A percentile compares a stretch with the other conserved stretches of the same genome.
Conservation (phyloP, 2,888 invertebrate species). For the Opisthograptis luteolata region DNA sequence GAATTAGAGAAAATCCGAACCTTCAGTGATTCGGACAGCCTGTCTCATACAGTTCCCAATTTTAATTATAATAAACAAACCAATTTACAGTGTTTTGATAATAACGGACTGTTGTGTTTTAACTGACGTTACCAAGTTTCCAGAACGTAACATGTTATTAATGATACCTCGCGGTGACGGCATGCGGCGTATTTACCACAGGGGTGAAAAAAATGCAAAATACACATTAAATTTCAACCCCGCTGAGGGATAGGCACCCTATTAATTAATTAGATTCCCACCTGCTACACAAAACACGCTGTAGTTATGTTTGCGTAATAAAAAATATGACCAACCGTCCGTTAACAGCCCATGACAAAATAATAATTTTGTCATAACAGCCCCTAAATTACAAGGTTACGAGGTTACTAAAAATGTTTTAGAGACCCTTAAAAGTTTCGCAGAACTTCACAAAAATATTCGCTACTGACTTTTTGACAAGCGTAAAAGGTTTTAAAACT, state of each 20-base stretch:
- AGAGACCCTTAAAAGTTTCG: conserved; percentile 14
- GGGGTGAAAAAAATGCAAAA: conserved; percentile 75
- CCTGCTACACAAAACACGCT: conserved; percentile 67
- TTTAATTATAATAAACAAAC: conserved; percentile 3
- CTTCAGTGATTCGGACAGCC: not conserved
- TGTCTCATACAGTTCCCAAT: conserved; percentile 1
- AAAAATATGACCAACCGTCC: conserved; percentile 35
- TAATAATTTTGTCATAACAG: conserved; percentile 32
- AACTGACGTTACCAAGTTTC: conserved; percentile 35
- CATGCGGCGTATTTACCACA: conserved; percentile 54
- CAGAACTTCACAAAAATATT: conserved; percentile 17
- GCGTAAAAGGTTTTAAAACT: conserved; percentile 25
- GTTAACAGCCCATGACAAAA: conserved; percentile 36
- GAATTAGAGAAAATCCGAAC: conserved; percentile 3
- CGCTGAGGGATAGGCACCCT: conserved; percentile 55
- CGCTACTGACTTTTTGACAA: conserved; percentile 23
- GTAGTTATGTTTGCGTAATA: conserved; percentile 54
- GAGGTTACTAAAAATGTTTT: conserved; percentile 26
- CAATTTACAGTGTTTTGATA: conserved; percentile 16
- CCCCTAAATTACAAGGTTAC: conserved; percentile 31
- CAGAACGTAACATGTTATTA: conserved; percentile 61
- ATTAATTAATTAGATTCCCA: conserved; percentile 77
- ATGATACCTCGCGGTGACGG: conserved; percentile 61
- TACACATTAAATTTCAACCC: conserved; percentile 77
- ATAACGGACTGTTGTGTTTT: conserved; percentile 18